phyloP scores from a whole-genome alignment of 1,140 invertebrate genomes.

The Druon quercuslanigerum region DNA sequence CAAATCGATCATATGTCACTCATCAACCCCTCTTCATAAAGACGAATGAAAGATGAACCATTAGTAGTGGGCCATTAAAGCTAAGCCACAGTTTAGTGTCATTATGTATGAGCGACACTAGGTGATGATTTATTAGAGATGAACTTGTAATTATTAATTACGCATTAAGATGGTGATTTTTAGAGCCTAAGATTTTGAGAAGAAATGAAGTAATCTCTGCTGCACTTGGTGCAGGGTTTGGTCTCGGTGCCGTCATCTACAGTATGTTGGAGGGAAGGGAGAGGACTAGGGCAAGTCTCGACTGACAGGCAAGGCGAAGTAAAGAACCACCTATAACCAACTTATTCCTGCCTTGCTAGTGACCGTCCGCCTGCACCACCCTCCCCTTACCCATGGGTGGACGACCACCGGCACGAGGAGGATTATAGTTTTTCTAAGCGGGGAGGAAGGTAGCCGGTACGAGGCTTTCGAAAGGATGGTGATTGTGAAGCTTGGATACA shows the following conservation, averaged over 20 bases:
- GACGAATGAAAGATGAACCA: no score
- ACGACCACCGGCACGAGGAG: conserved; percentile 55
- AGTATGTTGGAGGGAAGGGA: neutral
- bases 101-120: no score
- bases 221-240: conserved; percentile 62
- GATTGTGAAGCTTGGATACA: conserved; percentile 75
- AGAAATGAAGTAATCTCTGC: conserved; percentile 61
- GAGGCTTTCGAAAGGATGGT: conserved; percentile 76
- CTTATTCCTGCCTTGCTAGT: conserved; percentile 48
- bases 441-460: conserved; percentile 58
- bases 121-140: no score
- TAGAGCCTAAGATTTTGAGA: neutral
- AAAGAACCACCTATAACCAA: conserved; percentile 38
- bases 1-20: no score
- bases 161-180: neutral
- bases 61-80: no score
- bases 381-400: conserved; percentile 38
- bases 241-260: conserved; percentile 19
- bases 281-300: conserved; percentile 20
- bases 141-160: no score
- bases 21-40: no score
- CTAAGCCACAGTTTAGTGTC: no score
- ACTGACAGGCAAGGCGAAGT: conserved; percentile 34
- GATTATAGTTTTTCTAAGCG: conserved; percentile 72
- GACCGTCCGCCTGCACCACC: conserved; percentile 38